Conservation (phyloP, 2,113 vertebrate genomes). For the Vimba vimba region DNA sequence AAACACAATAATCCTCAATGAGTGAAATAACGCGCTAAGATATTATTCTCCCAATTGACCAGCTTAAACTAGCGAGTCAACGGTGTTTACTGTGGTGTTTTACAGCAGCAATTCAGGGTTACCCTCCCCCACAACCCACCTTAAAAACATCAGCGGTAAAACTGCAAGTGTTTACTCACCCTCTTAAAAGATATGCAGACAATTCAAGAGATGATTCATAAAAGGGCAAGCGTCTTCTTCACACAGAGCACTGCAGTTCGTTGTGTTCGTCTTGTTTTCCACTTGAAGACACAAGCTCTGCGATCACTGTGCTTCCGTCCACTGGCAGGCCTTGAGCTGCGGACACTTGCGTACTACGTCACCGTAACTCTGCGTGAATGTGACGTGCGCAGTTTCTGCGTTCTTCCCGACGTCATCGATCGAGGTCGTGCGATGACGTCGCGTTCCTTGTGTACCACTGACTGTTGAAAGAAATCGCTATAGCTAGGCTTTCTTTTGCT, state of each 20-base stretch:
- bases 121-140: conserved; percentile 28
- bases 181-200: neutral
- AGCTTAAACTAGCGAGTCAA: neutral
- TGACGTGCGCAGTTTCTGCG: conserved; percentile 75
- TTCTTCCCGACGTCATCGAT: conserved; percentile 69
- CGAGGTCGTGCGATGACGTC: conserved; percentile 67
- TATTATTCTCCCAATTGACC: neutral
- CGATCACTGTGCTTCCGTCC: conserved; percentile 59
- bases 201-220: neutral
- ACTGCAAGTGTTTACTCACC: conserved; percentile 33
- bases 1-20: neutral
- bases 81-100: conserved; percentile 16
- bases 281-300: conserved; percentile 50
- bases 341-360: conserved; percentile 66
- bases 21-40: neutral
- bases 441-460: conserved; percentile 56
- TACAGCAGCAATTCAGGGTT: conserved; percentile 32
- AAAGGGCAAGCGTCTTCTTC: neutral
- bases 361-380: conserved; percentile 65
- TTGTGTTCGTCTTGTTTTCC: neutral
- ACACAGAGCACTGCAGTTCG: neutral
- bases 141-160: conserved; percentile 27
- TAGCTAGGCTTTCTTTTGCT: neutral
- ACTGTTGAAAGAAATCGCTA: neutral
- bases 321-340: conserved; percentile 65